phyloP scores from a whole-genome alignment of 2,888 invertebrate species.

The Oasisia sp. region DNA sequence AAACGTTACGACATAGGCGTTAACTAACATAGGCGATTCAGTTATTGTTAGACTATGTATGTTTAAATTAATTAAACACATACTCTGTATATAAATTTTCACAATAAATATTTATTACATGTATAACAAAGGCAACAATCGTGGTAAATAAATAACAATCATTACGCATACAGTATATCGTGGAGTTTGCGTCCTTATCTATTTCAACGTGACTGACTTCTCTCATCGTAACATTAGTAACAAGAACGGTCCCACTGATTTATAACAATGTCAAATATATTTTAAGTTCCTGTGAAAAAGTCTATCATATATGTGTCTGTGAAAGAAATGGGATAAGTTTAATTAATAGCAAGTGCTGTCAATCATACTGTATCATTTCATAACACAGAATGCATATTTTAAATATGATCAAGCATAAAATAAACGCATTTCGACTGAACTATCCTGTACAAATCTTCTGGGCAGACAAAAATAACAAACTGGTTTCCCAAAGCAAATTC shows the following conservation, averaged over 20 bases:
- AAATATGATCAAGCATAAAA: no score
- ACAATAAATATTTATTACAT: constrained; percentile 5
- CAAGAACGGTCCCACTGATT: not conserved
- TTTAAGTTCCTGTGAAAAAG: no score
- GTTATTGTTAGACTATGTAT: not conserved
- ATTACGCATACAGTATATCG: not conserved
- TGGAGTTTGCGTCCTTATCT: not conserved
- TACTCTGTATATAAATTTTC: not conserved
- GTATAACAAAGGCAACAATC: not conserved
- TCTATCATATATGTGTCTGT: no score
- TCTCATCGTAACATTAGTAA: not conserved
- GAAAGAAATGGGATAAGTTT: no score
- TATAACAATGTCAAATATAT: not conserved
- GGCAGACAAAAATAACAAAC: no score
- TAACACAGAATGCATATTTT: no score
- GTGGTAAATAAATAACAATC: not conserved
- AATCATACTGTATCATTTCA: no score
- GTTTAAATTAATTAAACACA: not conserved
- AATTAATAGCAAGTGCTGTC: no score
- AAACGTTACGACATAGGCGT: not conserved
- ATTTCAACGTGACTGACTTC: not conserved
- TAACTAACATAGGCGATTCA: not conserved
- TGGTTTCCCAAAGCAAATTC: no score
- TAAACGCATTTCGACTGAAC: no score
- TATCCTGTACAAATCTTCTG: no score